Conservation (phyloP, 2,113 vertebrate species). For the Crocuta crocuta region DNA sequence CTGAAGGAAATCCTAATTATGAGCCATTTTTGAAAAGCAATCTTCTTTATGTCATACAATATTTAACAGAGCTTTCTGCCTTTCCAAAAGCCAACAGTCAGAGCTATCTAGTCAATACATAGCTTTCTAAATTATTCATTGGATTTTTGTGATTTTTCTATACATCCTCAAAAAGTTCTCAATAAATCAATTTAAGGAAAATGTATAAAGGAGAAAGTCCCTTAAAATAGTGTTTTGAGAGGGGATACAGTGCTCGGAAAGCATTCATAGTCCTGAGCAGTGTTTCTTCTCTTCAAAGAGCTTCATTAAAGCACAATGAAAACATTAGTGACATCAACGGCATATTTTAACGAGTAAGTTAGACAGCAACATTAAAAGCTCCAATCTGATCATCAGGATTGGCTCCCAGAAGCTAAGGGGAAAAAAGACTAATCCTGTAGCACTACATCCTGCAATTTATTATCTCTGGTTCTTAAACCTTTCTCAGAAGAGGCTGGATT, state of each 20-base stretch:
- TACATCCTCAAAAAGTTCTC: conserved; percentile 35
- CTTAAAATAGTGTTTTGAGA: conserved; percentile 9
- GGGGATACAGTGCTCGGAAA: neutral
- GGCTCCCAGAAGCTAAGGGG: neutral
- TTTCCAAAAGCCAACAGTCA: conserved; percentile 28
- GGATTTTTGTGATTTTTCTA: conserved; percentile 62
- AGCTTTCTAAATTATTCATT: conserved; percentile 69
- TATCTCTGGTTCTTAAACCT: neutral
- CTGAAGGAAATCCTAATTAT: conserved; percentile 27
- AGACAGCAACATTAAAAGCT: neutral
- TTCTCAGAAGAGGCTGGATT: conserved; percentile 24
- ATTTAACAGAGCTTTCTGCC: conserved; percentile 51
- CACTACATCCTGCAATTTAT: neutral
- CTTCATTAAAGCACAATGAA: conserved; percentile 50
- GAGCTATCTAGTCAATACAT: neutral
- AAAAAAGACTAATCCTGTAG: neutral
- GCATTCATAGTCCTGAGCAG: neutral
- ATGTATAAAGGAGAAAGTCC: neutral
- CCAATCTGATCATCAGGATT: conserved; percentile 25
- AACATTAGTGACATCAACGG: neutral
- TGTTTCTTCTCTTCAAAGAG: conserved; percentile 30
- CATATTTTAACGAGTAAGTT: conserved; percentile 7
- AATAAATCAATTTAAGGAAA: conserved; percentile 49
- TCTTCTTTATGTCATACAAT: conserved; percentile 40
- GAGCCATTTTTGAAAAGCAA: conserved; percentile 36